Conservation (phyloP, 2,113 vertebrate species). For the Calyptomena viridis region DNA sequence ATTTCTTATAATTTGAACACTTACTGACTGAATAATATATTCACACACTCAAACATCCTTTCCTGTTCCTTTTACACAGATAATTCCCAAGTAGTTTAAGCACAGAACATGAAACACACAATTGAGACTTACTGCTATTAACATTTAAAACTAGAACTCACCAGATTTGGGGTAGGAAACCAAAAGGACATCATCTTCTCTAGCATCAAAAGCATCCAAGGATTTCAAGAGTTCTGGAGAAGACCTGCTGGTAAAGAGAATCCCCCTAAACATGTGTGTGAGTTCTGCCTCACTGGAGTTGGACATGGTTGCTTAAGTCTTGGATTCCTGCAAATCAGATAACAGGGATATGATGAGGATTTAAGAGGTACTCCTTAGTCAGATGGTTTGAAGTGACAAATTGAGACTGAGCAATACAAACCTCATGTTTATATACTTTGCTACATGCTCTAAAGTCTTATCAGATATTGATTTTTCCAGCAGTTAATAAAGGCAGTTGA, state of each 20-base stretch:
- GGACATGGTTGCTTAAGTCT: slow-evolving; percentile 10
- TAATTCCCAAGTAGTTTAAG: not conserved
- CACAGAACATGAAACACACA: not conserved
- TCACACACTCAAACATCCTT: not conserved
- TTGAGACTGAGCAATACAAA: not conserved
- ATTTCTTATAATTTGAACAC: not conserved
- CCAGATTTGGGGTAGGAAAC: slow-evolving; percentile 80
- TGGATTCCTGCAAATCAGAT: slow-evolving; percentile 16
- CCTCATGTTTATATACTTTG: slow-evolving; percentile 38
- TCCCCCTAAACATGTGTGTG: slow-evolving; percentile 70
- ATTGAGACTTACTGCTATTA: not conserved
- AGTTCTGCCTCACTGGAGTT: not conserved
- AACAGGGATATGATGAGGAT: not conserved
- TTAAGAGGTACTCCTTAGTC: not conserved
- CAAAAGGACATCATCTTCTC: slow-evolving; percentile 77
- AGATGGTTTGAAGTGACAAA: not conserved
- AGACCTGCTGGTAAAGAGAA: slow-evolving; percentile 67
- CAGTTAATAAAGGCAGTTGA: not conserved
- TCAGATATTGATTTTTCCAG: not conserved
- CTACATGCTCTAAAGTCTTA: not conserved
- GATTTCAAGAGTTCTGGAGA: slow-evolving; percentile 70
- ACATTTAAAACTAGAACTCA: slow-evolving; percentile 33
- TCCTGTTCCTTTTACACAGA: not conserved
- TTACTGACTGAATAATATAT: not conserved
- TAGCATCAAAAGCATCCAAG: slow-evolving; percentile 67